Conservation (phyloP, 2,113 vertebrate species). For the Hymenochirus boettgeri region DNA sequence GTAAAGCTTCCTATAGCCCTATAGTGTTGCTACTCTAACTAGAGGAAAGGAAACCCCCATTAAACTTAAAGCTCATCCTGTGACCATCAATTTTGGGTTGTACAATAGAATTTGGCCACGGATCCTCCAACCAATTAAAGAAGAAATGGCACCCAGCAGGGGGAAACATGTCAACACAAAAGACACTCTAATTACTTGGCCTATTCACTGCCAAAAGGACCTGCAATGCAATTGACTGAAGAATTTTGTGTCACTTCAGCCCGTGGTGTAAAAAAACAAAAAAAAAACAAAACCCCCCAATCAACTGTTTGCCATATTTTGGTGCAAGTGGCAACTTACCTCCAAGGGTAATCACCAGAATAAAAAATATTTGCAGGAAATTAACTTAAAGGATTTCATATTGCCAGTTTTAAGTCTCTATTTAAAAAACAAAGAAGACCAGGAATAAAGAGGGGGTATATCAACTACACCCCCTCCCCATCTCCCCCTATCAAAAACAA, state of each 20-base stretch:
- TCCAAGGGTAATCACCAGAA: no score
- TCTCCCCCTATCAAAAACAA: slow-evolving; percentile 1
- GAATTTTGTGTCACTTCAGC: neutral
- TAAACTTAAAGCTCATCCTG: slow-evolving; percentile 1
- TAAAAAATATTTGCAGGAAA: no score
- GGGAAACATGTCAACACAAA: neutral
- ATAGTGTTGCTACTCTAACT: neutral
- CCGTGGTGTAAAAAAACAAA: neutral
- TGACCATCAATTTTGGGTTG: neutral
- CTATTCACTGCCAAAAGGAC: slow-evolving; percentile 2
- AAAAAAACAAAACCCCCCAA: no score
- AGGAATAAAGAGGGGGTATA: no score
- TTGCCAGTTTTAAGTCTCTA: no score
- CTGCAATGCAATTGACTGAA: slow-evolving; percentile 2
- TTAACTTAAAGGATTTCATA: no score
- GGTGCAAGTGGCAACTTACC: no score
- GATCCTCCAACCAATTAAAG: slow-evolving; percentile 8
- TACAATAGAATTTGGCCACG: neutral
- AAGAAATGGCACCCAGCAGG: neutral
- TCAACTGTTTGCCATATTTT: no score
- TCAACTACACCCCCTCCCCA: neutral
- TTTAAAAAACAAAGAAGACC: no score
- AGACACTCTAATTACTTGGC: neutral
- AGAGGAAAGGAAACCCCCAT: neutral
- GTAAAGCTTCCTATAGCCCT: neutral